Evolutionary conservation across 2,113 vertebrate genomes (phyloP).

Genomic region (Ancistrus triradiatus): DNA sequence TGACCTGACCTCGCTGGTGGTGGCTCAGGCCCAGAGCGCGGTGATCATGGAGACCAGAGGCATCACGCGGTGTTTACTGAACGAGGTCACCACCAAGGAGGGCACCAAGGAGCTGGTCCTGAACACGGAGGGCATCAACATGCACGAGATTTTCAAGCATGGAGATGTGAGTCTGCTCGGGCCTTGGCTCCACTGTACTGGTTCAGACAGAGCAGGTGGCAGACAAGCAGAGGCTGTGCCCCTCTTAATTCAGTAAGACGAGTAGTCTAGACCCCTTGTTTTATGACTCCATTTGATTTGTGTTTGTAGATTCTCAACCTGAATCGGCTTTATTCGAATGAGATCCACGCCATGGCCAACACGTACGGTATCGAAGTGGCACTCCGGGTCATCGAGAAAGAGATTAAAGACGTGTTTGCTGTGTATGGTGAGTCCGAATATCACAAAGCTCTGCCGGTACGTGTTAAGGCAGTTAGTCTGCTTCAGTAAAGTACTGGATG

Average conservation of each 20-base stretch:
- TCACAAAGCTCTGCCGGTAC: too few species aligned
- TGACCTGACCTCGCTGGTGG: conserved; percentile 81
- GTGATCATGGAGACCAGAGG: conserved; percentile 84
- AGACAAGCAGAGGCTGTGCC: too few species aligned
- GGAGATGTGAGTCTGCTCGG: conserved; percentile 66
- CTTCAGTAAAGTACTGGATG: too few species aligned
- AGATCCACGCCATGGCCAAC: conserved; percentile 90
- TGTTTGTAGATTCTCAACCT: conserved; percentile 78
- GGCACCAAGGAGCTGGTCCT: conserved; percentile 75
- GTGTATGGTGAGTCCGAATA: conserved; percentile 86
- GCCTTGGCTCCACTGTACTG: too few species aligned
- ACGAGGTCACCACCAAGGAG: conserved; percentile 64
- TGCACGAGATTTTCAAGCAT: conserved; percentile 82
- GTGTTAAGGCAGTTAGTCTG: too few species aligned
- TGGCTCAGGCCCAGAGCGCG: conserved; percentile 68
- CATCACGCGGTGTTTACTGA: conserved; percentile 85
- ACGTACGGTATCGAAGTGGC: conserved; percentile 93
- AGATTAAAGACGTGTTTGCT: conserved; percentile 97
- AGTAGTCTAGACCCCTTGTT: too few species aligned
- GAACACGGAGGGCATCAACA: conserved; percentile 92
- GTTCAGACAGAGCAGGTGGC: too few species aligned
- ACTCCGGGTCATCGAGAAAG: conserved; percentile 88
- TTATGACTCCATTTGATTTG: not conserved
- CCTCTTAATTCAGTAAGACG: too few species aligned
- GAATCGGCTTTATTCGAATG: conserved; percentile 86